These are phyloP conservation scores for Paraescarpia echinospica DNA, from an alignment of 1,140 invertebrate genomes.

Conservation along the genomic window DNA sequence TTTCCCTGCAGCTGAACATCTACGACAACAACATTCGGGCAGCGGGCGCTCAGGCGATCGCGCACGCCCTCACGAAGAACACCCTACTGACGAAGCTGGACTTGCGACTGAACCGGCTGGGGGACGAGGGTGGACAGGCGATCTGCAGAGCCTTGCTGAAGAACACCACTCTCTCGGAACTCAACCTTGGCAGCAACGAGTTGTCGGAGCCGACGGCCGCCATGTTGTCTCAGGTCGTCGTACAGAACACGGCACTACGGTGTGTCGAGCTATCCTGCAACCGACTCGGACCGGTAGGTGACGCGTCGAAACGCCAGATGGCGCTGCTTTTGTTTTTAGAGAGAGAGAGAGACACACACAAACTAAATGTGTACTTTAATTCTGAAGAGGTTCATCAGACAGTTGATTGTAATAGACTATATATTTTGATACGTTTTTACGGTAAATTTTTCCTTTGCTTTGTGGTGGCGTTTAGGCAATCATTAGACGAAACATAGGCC, in stretches of 20 bases:
- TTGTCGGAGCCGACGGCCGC: constrained; percentile 54
- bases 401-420: background rate
- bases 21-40: constrained; percentile 54
- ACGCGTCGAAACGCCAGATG: background rate
- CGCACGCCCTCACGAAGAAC: constrained; percentile 56
- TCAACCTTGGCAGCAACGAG: constrained; percentile 56
- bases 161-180: constrained; percentile 49
- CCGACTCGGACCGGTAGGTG: constrained; percentile 53
- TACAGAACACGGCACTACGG: constrained; percentile 46
- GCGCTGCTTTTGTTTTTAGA: background rate
- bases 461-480: background rate
- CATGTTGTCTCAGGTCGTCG: constrained; percentile 53
- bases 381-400: too few species aligned
- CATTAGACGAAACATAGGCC: too few species aligned
- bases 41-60: constrained; percentile 56
- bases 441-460: background rate
- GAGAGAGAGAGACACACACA: background rate
- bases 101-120: constrained; percentile 52
- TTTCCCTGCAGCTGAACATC: constrained; percentile 42
- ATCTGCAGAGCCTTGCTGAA: constrained; percentile 43
- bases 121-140: constrained; percentile 56
- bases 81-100: constrained; percentile 48
- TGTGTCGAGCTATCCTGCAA: constrained; percentile 56
- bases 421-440: background rate
- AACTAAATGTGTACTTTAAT: background rate